Base-by-base conservation (phyloP, 2,113 vertebrate genomes). In the Neodontobutis hainanensis region DNA sequence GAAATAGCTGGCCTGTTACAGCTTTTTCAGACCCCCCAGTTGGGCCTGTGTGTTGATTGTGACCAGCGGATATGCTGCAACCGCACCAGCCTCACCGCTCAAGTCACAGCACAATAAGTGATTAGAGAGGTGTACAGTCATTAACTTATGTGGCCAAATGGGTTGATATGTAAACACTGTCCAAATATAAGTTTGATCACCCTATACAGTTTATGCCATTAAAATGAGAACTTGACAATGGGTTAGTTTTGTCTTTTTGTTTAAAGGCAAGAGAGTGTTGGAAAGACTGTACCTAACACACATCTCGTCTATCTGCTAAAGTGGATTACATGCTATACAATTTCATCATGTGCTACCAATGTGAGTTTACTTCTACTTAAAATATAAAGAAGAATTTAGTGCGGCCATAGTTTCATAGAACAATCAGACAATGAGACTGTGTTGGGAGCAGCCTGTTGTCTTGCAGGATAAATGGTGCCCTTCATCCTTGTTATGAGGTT, bases 1-100 rank as follows among this genome's bases (percentile, higher is more conserved):
- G 83, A 80, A 89, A 90, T 86, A 83, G 84, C 80, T 71, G 70
- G 80, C 75, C 73, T 80, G 64, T 82, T 89, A 83, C 84, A 92
- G 86, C 91, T 83, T 83, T 27, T 27, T 32, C 35, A 83, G 87
- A 88, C 85, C 88, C 89, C 89, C 90, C 88, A 84, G 81, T 75
- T 60, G 67, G 84, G 65, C 34, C 59, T 11, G 75, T 75, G 77
- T 83, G 85, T 82, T 79, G 87, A 87, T 83, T 86, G 84, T 84
- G 56, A 71, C 77, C 75, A 67, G 75, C 52, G 75, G 68, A 79
- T 36, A 72, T 69, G 80, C 62, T 82, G 80, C 70, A 73, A 52
- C 79, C 59, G 48, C 74, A 57, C 49, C 67, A 36, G 52, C 35
- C 59, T 32, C 45, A 34, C 7, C 2, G 27, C 62, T 58, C 61